Base-by-base conservation (phyloP, 35 echinoderm and acorn worm genomes). In the Apostichopus japonicus region DNA sequence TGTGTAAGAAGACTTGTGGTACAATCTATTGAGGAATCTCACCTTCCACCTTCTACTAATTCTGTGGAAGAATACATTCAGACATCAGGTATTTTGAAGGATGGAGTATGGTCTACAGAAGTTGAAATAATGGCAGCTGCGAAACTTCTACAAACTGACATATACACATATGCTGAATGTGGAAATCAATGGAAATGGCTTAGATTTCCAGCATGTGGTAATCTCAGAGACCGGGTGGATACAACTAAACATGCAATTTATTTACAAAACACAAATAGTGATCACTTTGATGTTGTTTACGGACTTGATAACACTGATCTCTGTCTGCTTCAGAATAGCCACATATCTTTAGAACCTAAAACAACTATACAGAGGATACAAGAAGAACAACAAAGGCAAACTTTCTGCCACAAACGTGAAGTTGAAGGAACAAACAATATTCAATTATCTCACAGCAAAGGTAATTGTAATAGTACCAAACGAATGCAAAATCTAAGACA, bases 181-280 rank as follows among this genome's bases (percentile, higher is more conserved):
- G 86, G 86, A 70, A 67, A 27, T 9, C 17, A 65, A 21, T 88
- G 86, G 86, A 88, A 88, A 59, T 88, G 86, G 86, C 22, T 88
- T 24, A 17, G 58, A 88, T 88, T n/a, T 24, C 86, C 86, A 67
- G 56, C 57, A 67, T 67, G 57, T 65, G 86, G 86, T 88, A 88
- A 27, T 70, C 86, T 88, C 25, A 72, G 15, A 70, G 27, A 65
- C 10, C 72, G 27, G 56, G 58, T 67, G 11, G 62, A 88, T 88
- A 15, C 16, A 88, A 27, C 19, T 10, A 88, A 88, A 67, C 57
- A 59, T 70, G 86, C 86, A 56, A 88, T 88, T 62, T 88, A 88
- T 54, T 4, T 88, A 67, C 58, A 70, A 67, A 88, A 88, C 65
- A 88, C 86, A 88, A 88, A 88, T 51, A 65, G 86, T 15, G 56